phyloP scores from a whole-genome alignment of 2,888 invertebrate species.

The Andrena minutula region DNA sequence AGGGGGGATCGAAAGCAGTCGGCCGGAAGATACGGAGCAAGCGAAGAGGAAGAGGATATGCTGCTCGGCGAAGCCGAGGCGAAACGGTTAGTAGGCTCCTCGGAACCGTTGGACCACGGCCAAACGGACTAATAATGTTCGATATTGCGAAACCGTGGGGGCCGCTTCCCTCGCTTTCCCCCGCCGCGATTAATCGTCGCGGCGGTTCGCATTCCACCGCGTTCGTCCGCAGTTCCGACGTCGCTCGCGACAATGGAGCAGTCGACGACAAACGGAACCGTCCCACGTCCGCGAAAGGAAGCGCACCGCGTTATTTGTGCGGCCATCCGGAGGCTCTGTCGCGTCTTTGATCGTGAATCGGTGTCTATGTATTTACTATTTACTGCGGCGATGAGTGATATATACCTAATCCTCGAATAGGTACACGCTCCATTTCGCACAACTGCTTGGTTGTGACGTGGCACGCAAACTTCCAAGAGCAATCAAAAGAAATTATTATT shows the following conservation, averaged over 20 bases:
- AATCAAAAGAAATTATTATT: no score
- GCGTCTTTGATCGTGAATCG: background rate
- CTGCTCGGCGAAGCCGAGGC: background rate
- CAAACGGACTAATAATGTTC: slow-evolving; percentile 75
- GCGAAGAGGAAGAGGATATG: background rate
- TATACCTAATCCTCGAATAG: slow-evolving; percentile 2
- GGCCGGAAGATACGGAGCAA: background rate
- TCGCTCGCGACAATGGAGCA: slow-evolving; percentile 17
- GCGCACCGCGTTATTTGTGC: slow-evolving; percentile 13
- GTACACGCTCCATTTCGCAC: background rate
- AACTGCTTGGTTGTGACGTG: no score
- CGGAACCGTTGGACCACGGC: slow-evolving; percentile 68
- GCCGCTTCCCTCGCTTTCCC: slow-evolving; percentile 43
- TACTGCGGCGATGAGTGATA: background rate
- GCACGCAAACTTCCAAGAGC: no score
- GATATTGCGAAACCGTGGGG: slow-evolving; percentile 74
- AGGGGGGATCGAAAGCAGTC: background rate
- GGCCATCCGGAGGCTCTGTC: background rate
- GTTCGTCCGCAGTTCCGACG: slow-evolving; percentile 47
- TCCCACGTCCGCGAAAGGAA: slow-evolving; percentile 19
- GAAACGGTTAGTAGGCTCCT: slow-evolving; percentile 48
- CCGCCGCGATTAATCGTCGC: slow-evolving; percentile 52
- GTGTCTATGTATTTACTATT: background rate
- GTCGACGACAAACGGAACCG: slow-evolving; percentile 23
- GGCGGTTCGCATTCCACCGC: slow-evolving; percentile 54